Percentiles rank a stretch among this genome's conserved stretches.
Evolutionary conservation across 2,888 invertebrate species (phyloP).

Genomic region (Thecophora atra): DNA sequence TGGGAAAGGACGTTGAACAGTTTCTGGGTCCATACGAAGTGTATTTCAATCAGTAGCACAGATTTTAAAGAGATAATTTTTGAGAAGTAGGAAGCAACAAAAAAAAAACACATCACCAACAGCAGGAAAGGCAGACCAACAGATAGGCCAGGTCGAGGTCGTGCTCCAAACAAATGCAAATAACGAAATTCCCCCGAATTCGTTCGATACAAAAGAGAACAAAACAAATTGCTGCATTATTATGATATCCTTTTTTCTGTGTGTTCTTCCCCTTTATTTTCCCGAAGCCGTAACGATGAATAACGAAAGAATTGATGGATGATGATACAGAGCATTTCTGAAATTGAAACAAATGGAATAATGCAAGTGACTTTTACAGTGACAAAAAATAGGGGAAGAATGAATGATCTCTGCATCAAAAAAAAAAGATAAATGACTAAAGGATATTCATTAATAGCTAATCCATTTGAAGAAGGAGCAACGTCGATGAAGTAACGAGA

Average conservation of each 20-base stretch:
- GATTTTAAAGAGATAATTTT: background rate
- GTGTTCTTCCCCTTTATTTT: background rate
- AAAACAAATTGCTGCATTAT: conserved; percentile 19
- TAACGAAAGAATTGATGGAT: conserved; percentile 37
- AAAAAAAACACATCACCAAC: background rate
- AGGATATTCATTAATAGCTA: conserved; percentile 11
- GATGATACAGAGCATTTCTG: conserved; percentile 50
- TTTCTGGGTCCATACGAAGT: too few species aligned
- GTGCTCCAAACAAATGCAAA: background rate
- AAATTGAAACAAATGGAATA: conserved; percentile 33
- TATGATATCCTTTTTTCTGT: background rate
- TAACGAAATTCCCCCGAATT: background rate
- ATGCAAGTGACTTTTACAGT: background rate
- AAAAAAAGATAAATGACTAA: background rate
- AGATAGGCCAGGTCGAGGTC: background rate
- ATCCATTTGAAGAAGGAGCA: background rate
- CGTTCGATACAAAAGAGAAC: background rate
- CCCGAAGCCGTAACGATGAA: background rate
- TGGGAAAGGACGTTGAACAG: background rate
- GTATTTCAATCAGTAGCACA: conserved; percentile 6
- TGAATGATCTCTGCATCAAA: background rate
- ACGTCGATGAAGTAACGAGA: background rate
- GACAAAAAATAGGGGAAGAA: background rate
- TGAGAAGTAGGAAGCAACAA: background rate
- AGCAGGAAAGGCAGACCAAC: background rate